Conservation (phyloP, 2,888 invertebrate genomes). For the Sipha maydis region DNA sequence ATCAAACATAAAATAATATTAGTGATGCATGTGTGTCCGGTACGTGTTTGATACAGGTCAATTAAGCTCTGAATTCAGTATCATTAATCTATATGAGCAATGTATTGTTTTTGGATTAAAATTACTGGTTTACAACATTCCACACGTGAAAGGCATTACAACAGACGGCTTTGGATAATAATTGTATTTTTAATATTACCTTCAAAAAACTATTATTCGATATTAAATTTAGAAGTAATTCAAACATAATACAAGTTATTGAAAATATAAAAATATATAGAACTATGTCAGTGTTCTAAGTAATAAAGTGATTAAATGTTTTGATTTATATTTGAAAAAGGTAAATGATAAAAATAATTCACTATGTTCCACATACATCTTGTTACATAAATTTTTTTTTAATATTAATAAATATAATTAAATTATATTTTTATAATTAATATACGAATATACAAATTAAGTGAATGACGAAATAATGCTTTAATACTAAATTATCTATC, state of each 20-base stretch:
- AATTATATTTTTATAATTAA: no score
- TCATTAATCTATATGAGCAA: conserved; percentile 50
- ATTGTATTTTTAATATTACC: conserved; percentile 11
- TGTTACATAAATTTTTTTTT: no score
- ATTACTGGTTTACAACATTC: conserved; percentile 43
- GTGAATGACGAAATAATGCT: no score
- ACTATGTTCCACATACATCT: no score
- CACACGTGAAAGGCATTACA: conserved; percentile 41
- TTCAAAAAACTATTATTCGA: not conserved
- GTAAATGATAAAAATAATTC: no score
- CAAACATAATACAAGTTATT: not conserved
- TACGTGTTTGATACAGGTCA: conserved; percentile 56
- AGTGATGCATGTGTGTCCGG: conserved; percentile 16
- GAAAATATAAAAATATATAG: no score
- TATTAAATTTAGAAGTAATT: not conserved
- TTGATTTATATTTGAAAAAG: no score
- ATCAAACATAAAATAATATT: conserved; percentile 43
- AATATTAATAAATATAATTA: no score
- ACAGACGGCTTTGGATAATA: not conserved
- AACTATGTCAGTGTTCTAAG: no score
- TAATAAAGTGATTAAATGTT: no score
- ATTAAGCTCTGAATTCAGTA: conserved; percentile 48
- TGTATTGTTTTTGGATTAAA: conserved; percentile 55
- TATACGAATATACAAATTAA: no score
- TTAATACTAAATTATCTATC: no score